Conservation (phyloP, 1,140 invertebrate species). For the Bombus superbus region DNA sequence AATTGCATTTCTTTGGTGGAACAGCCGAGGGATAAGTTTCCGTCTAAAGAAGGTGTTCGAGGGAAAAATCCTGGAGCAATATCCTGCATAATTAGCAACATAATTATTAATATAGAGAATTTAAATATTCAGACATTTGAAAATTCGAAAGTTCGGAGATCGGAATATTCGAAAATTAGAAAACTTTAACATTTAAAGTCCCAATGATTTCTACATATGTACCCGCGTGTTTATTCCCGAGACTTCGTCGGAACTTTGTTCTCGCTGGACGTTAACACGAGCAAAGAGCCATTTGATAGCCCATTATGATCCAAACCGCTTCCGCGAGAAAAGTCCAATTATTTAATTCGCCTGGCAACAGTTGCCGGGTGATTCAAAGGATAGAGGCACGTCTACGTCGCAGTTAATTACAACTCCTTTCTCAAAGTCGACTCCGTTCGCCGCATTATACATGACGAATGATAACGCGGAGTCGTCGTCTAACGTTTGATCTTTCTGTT, state of each 20-base stretch:
- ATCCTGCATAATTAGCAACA: background rate
- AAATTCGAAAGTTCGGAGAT: too few species aligned
- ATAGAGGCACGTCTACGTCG: background rate
- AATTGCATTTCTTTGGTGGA: background rate
- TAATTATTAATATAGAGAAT: too few species aligned
- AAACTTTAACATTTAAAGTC: background rate
- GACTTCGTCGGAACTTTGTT: background rate
- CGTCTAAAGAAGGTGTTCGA: background rate
- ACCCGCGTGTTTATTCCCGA: too few species aligned
- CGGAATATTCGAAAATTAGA: background rate
- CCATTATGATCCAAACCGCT: background rate
- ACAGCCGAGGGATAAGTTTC: background rate
- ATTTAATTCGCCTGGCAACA: background rate
- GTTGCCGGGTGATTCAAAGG: background rate
- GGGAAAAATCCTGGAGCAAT: background rate
- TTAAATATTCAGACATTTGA: too few species aligned
- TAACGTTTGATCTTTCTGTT: slow-evolving; percentile 7
- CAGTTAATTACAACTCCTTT: slow-evolving; percentile 7
- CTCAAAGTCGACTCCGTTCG: slow-evolving; percentile 89
- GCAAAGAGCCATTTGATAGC: background rate
- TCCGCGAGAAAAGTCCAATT: background rate
- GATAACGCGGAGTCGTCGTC: slow-evolving; percentile 89
- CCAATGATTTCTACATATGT: too few species aligned
- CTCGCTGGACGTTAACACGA: background rate
- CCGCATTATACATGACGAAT: slow-evolving; percentile 86